Evolutionary conservation across 2,888 invertebrate genomes (phyloP).

Genomic region (Eupeodes latifasciatus): DNA sequence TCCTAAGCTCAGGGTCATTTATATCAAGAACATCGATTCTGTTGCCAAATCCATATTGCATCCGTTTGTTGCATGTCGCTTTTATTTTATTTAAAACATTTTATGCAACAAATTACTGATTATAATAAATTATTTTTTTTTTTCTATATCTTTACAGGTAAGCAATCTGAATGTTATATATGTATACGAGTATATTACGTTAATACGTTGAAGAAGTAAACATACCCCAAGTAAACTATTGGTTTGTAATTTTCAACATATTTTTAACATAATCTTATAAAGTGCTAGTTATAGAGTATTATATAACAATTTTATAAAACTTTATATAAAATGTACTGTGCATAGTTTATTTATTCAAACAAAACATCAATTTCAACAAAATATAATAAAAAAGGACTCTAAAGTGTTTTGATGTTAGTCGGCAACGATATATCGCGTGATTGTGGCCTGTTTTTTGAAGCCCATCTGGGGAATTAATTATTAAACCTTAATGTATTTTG

Average conservation of each 20-base stretch:
- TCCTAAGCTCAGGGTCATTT: too few species aligned
- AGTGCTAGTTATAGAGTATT: too few species aligned
- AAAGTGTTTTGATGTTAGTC: constrained; percentile 62
- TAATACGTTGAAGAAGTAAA: background rate
- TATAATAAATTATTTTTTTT: background rate
- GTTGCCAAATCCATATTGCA: too few species aligned
- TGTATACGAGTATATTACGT: too few species aligned
- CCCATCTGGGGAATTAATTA: constrained; percentile 59
- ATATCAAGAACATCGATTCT: too few species aligned
- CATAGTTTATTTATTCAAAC: constrained; percentile 54
- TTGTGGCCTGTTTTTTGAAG: constrained; percentile 53
- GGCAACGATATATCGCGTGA: constrained; percentile 68
- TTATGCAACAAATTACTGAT: constrained; percentile 2
- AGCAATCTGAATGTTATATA: background rate
- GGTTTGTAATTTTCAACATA: constrained; percentile 12
- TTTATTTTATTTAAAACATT: background rate
- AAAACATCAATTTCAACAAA: constrained; percentile 51
- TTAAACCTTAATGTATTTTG: constrained; percentile 65
- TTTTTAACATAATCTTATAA: background rate
- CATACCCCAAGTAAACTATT: background rate
- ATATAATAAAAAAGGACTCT: constrained; percentile 14
- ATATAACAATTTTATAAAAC: background rate
- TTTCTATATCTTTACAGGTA: constrained; percentile 58
- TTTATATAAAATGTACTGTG: background rate
- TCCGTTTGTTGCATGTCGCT: too few species aligned